A percentile compares a stretch with the other conserved stretches of the same genome.
phyloP scores from a whole-genome alignment of 2,888 invertebrate species.

The Ormia ochracea region DNA sequence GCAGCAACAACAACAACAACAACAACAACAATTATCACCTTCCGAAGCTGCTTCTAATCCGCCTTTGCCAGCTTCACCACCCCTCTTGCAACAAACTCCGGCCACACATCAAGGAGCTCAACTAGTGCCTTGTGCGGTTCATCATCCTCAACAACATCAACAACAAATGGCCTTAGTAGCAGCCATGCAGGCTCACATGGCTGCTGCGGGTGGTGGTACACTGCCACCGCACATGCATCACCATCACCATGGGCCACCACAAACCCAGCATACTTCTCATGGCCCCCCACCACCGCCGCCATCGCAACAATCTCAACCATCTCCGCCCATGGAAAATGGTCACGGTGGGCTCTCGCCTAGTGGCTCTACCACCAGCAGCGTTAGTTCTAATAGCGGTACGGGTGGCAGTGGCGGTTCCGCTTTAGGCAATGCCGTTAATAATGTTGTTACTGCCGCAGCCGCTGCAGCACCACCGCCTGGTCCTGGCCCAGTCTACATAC shows the following conservation, averaged over 20 bases:
- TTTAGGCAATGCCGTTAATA: conserved; percentile 62
- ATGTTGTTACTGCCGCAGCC: conserved; percentile 66
- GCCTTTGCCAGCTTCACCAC: conserved; percentile 73
- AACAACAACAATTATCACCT: conserved; percentile 70
- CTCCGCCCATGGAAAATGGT: conserved; percentile 68
- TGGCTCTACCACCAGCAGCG: conserved; percentile 68
- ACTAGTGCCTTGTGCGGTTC: conserved; percentile 73
- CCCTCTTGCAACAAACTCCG: conserved; percentile 72
- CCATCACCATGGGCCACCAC: conserved; percentile 65
- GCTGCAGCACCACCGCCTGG: conserved; percentile 66
- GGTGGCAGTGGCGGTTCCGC: conserved; percentile 56
- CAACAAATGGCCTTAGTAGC: conserved; percentile 74
- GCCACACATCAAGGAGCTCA: conserved; percentile 74
- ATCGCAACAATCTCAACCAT: conserved; percentile 55
- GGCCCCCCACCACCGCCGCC: conserved; percentile 52
- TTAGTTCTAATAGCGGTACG: conserved; percentile 64
- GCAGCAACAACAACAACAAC: conserved; percentile 31
- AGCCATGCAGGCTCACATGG: conserved; percentile 72
- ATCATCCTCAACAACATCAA: conserved; percentile 72
- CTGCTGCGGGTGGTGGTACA: conserved; percentile 59
- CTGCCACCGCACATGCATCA: conserved; percentile 65
- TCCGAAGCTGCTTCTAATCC: conserved; percentile 72
- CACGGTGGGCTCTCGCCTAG: conserved; percentile 65
- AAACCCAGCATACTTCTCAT: conserved; percentile 40
- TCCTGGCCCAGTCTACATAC: conserved; percentile 74